Evolutionary conservation across 2,113 vertebrate species (phyloP), one percentile per base, ranked within the genome.

Genomic region (Microcebus lehilahytsara): DNA sequence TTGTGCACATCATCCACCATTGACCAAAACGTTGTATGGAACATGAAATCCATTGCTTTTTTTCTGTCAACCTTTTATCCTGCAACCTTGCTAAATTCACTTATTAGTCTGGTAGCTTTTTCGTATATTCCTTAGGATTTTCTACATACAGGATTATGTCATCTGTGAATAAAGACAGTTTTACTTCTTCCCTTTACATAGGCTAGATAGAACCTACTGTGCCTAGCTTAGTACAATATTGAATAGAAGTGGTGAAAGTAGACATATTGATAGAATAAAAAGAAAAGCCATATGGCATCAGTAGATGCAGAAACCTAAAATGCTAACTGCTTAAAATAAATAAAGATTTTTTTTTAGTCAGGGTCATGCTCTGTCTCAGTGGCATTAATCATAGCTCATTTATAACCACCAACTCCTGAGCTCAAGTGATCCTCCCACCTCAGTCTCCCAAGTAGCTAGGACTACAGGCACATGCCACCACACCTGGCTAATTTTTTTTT

Each of bases 121-220:
- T 71, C 14, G 11, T 34, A 8, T 86, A 81, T 87, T 80, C 46
- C 66, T 79, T 86, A 51, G 27, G n/a, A 72, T 92, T 46, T 89
- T 64, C 19, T 74, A 11, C 30, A 37, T 89, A 25, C 13, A 72
- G 40, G 17, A 85, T 62, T 51, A 67, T 58, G 16, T 85, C 37
- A 53, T 62, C 49, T 90, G 37, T 46, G 66, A 66, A 80, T 80
- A 66, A 42, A 85, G 32, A 86, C n/a, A 67, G 12, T 84, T 96
- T 93, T 71, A 89, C 34, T 85, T 64, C 64, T 93, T 89, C 16
- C 79, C 79, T 90, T 90, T 93, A 25, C 77, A 77, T 77, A 84
- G 32, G 7, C 42, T 64, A 64, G 60, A 11, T 56, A 66, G 30
- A 66, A 22, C 56, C 66, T 89, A 27, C 34, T 66, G 1, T 80